These are phyloP conservation scores for Aphelinus certus DNA, from an alignment of 1,140 invertebrate species.

Conservation along the genomic window DNA sequence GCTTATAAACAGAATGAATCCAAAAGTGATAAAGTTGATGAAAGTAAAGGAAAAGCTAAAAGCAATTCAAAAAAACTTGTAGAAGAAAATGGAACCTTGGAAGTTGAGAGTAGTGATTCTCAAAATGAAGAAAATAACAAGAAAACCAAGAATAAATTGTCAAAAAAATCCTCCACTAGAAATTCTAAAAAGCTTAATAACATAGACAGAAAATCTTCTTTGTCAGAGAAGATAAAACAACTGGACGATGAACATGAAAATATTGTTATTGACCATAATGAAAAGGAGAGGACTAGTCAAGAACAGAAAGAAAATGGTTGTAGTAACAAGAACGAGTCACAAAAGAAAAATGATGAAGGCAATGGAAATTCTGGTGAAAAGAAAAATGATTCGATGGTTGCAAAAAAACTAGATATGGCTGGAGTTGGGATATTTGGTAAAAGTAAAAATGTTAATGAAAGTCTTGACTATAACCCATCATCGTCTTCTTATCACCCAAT, in stretches of 20 bases:
- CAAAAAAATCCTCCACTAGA: too few species aligned
- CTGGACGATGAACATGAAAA: conserved; percentile 21
- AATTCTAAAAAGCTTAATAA: too few species aligned
- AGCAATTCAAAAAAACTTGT: not conserved
- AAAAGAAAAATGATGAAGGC: not conserved
- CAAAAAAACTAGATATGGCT: conserved; percentile 4
- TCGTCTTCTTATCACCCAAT: conserved; percentile 87
- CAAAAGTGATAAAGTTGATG: not conserved
- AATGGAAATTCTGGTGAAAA: not conserved
- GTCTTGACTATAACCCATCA: conserved; percentile 78
- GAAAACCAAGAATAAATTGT: not conserved
- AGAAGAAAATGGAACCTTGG: not conserved
- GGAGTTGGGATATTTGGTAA: conserved; percentile 4
- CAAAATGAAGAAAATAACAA: conserved; percentile 33
- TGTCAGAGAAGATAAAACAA: conserved; percentile 4
- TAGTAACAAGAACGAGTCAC: not conserved
- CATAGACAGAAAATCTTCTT: too few species aligned
- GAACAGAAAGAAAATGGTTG: not conserved
- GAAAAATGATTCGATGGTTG: not conserved
- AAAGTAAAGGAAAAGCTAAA: not conserved
- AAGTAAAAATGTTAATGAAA: conserved; percentile 40
- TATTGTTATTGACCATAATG: not conserved
- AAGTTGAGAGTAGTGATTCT: not conserved
- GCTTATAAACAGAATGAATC: not conserved
- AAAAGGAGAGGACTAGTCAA: not conserved